Percentiles rank a stretch among this genome's conserved stretches.
phyloP scores from a whole-genome alignment of 1,140 invertebrate species.

The Drosophila aff. region DNA sequence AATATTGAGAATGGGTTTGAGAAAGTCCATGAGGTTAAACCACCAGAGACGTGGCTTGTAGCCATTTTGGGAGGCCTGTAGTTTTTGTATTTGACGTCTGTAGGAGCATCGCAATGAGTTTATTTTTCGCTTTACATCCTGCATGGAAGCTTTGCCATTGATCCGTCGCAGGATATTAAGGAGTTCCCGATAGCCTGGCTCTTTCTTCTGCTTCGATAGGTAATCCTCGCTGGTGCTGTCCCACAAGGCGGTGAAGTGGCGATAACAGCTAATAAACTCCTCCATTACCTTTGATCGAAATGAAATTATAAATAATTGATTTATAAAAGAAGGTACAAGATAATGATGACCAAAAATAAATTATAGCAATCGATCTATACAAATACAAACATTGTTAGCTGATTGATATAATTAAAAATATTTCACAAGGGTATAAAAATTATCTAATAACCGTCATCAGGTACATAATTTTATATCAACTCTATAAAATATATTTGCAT shows the following conservation, averaged over 20 bases:
- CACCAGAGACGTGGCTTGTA: conserved; percentile 71
- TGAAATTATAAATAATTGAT: background rate
- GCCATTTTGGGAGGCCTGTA: conserved; percentile 36
- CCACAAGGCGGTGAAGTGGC: conserved; percentile 61
- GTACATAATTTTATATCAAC: no score
- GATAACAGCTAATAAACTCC: conserved; percentile 72
- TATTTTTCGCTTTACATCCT: conserved; percentile 70
- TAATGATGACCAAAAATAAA: background rate
- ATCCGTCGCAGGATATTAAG: conserved; percentile 57
- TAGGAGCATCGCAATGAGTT: conserved; percentile 70
- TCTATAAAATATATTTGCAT: background rate
- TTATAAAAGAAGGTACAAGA: background rate
- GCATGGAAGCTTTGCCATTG: conserved; percentile 42
- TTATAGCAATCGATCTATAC: background rate
- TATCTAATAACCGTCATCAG: no score
- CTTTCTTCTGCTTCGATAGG: conserved; percentile 63
- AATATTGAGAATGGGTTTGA: conserved; percentile 62
- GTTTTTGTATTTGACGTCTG: conserved; percentile 59
- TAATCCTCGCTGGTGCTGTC: conserved; percentile 54
- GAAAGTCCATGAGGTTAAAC: conserved; percentile 64
- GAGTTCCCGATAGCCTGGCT: conserved; percentile 60
- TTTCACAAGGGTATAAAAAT: no score
- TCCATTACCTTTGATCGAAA: conserved; percentile 42
- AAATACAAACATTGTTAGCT: background rate
- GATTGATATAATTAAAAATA: no score